Conservation (phyloP, 2,113 vertebrate genomes). For the Formicarius rufipectus region DNA sequence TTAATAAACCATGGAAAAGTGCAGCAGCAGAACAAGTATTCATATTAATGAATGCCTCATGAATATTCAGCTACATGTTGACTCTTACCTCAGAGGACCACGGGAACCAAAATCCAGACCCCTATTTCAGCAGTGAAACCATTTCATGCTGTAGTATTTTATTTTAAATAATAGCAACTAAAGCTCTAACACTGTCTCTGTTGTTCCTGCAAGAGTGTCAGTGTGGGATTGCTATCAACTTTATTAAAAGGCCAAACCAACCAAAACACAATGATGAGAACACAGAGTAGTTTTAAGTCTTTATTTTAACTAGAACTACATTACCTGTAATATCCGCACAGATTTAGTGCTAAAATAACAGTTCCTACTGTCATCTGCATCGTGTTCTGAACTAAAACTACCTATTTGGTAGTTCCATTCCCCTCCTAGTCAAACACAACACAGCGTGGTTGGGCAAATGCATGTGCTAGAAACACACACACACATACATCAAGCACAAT, state of each 20-base stretch:
- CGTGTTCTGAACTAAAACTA: slow-evolving; percentile 34
- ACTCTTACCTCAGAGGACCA: slow-evolving; percentile 24
- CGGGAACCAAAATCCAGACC: slow-evolving; percentile 25
- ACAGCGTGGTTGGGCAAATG: not conserved
- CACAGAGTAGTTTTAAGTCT: not conserved
- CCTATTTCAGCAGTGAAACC: not conserved
- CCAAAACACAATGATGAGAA: not conserved
- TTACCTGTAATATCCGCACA: not conserved
- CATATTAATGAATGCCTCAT: slow-evolving; percentile 62
- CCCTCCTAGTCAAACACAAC: not conserved
- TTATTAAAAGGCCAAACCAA: not conserved
- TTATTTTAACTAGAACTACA: not conserved
- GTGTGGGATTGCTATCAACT: not conserved
- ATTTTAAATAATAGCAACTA: not conserved
- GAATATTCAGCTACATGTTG: slow-evolving; percentile 65
- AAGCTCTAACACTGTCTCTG: not conserved
- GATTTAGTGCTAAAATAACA: slow-evolving; percentile 47
- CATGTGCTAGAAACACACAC: not conserved
- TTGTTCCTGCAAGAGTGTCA: not conserved
- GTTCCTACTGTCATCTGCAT: not conserved
- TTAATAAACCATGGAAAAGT: slow-evolving; percentile 69
- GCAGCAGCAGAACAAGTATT: slow-evolving; percentile 55
- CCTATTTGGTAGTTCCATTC: not conserved
- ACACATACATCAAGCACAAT: not conserved
- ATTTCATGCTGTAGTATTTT: not conserved